Evolutionary conservation across 2,888 invertebrate species (phyloP).

Genomic region (Heliothis peltigera): DNA sequence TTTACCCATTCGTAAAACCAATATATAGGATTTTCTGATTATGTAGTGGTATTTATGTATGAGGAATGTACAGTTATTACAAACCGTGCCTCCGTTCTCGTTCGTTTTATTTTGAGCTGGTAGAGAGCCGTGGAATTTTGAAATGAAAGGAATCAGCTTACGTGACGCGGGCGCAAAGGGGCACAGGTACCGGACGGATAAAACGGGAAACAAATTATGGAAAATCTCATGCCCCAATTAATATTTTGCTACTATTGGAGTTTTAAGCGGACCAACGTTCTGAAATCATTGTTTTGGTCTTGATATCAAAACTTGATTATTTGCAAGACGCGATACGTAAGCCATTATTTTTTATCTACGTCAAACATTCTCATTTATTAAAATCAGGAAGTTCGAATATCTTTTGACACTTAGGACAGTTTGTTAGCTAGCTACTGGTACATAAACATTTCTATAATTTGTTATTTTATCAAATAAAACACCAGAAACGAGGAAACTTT

Average conservation of each 20-base stretch:
- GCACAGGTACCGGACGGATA: constrained; percentile 35
- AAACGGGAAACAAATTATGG: constrained; percentile 66
- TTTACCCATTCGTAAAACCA: constrained; percentile 33
- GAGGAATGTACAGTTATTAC: constrained; percentile 36
- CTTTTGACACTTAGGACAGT: constrained; percentile 4
- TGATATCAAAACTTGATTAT: no score
- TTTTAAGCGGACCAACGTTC: constrained; percentile 39
- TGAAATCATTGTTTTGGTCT: no score
- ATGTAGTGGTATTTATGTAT: constrained; percentile 14
- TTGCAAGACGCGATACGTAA: no score
- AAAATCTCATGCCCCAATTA: constrained; percentile 72
- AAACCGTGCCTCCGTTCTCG: constrained; percentile 29
- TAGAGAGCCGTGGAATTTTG: constrained; percentile 50
- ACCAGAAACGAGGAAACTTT: constrained; percentile 51
- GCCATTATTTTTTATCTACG: no score
- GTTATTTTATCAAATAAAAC: constrained; percentile 47
- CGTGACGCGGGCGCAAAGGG: constrained; percentile 57
- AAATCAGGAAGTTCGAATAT: constrained; percentile 6
- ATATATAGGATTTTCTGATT: constrained; percentile 23
- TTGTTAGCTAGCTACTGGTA: constrained; percentile 6
- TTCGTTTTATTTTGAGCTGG: constrained; percentile 44
- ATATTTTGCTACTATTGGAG: constrained; percentile 57
- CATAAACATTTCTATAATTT: constrained; percentile 37
- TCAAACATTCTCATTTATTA: not conserved
- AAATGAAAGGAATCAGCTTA: constrained; percentile 61